Percentiles rank a stretch among this genome's conserved stretches.
Conservation (phyloP, 2,888 invertebrate genomes). For the Labia minor region DNA sequence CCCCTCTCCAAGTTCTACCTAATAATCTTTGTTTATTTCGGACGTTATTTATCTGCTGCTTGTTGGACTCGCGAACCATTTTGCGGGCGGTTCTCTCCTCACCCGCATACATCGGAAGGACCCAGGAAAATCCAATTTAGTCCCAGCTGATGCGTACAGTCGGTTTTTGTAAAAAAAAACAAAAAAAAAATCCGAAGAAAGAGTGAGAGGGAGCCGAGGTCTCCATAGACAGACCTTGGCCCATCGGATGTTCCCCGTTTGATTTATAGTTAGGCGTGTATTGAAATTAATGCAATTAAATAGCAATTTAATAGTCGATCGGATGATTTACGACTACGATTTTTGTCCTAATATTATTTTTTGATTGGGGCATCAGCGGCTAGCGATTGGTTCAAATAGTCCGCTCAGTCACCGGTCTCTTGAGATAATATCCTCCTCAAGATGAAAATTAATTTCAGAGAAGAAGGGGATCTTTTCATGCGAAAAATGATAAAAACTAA, state of each 20-base stretch:
- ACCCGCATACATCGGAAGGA: conserved; percentile 13
- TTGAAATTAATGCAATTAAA: conserved; percentile 13
- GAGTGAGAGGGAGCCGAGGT: not conserved
- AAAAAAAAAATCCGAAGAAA: not conserved
- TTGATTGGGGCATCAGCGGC: not conserved
- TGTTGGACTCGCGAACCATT: no score
- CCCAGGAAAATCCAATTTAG: conserved; percentile 6
- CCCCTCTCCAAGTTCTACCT: not conserved
- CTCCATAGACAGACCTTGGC: not conserved
- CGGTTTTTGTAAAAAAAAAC: no score
- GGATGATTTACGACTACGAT: conserved; percentile 13
- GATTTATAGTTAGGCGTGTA: not conserved
- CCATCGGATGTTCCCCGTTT: conserved; percentile 7
- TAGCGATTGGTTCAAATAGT: not conserved
- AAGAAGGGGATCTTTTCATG: no score
- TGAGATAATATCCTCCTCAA: not conserved
- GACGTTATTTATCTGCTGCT: not conserved
- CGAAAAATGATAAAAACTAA: no score
- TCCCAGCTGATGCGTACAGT: not conserved
- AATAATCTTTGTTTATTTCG: conserved; percentile 13
- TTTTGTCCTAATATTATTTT: conserved; percentile 13
- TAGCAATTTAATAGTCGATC: conserved; percentile 13
- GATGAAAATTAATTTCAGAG: no score
- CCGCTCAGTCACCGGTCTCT: not conserved
- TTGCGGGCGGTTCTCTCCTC: not conserved